These are phyloP conservation scores for Dolichoris vasculosae DNA, from an alignment of 1,140 invertebrate species.

Conservation along the genomic window DNA sequence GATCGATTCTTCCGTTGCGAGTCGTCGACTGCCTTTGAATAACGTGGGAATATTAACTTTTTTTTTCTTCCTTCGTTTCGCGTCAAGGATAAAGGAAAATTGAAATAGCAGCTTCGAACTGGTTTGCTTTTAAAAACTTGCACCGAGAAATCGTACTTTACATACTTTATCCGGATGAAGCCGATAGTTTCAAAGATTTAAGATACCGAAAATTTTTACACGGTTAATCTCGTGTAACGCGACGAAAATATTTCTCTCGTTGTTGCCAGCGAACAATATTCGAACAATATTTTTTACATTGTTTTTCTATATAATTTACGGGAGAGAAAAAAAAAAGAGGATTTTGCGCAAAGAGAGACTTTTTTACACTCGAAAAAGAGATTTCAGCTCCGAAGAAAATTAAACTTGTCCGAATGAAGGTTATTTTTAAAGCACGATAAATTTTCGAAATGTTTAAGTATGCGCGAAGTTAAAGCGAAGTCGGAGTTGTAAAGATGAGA, in stretches of 20 bases:
- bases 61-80: background rate
- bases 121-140: background rate
- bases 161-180: background rate
- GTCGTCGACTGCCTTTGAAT: background rate
- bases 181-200: too few relatives aligned
- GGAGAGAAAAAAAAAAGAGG: too few relatives aligned
- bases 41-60: background rate
- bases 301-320: too few relatives aligned
- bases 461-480: background rate
- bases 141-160: background rate
- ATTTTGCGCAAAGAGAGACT: background rate
- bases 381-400: slow-evolving; percentile 9
- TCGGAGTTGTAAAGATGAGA: background rate
- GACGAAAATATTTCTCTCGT: too few relatives aligned
- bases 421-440: slow-evolving; percentile 26
- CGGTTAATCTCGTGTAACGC: too few relatives aligned
- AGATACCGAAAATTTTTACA: too few relatives aligned
- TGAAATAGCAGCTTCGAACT: background rate
- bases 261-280: too few relatives aligned
- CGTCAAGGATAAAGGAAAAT: background rate
- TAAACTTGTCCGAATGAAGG: background rate
- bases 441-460: slow-evolving; percentile 29
- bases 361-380: background rate
- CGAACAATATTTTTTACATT: too few relatives aligned
- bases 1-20: background rate